Conservation (phyloP, 1,140 invertebrate genomes). For the Chironomus tepperi region DNA sequence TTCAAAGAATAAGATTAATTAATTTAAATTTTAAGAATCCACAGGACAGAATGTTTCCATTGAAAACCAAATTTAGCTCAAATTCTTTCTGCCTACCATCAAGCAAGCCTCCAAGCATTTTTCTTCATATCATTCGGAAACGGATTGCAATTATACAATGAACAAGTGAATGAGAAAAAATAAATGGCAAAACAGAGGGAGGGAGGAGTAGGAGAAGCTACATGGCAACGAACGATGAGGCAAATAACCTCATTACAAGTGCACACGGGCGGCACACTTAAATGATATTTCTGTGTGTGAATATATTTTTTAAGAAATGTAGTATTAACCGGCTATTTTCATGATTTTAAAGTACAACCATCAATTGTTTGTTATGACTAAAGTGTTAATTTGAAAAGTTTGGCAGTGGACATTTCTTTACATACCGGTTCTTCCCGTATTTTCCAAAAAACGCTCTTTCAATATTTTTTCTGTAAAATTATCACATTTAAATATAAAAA, state of each 20-base stretch:
- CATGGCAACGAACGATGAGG: neutral
- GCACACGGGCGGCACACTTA: neutral
- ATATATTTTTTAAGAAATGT: neutral
- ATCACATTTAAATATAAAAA: too few relatives aligned
- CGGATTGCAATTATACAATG: neutral
- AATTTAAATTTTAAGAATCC: too few relatives aligned
- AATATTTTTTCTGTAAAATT: too few relatives aligned
- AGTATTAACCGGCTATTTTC: constrained; percentile 6
- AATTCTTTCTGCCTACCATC: too few relatives aligned
- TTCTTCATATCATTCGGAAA: neutral
- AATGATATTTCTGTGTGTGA: neutral
- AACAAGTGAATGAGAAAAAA: neutral
- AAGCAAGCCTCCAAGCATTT: too few relatives aligned
- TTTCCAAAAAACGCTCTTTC: too few relatives aligned
- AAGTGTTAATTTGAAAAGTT: neutral
- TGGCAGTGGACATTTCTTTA: too few relatives aligned
- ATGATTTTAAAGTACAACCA: neutral
- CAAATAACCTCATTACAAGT: constrained; percentile 4
- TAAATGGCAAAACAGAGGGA: neutral
- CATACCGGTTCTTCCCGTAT: too few relatives aligned
- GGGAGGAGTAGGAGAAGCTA: neutral
- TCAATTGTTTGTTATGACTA: neutral
- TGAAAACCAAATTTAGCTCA: too few relatives aligned
- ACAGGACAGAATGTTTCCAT: too few relatives aligned
- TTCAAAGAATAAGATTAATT: too few relatives aligned